Evolutionary conservation across 2,888 invertebrate genomes (phyloP).

Genomic region (Thera obeliscata): DNA sequence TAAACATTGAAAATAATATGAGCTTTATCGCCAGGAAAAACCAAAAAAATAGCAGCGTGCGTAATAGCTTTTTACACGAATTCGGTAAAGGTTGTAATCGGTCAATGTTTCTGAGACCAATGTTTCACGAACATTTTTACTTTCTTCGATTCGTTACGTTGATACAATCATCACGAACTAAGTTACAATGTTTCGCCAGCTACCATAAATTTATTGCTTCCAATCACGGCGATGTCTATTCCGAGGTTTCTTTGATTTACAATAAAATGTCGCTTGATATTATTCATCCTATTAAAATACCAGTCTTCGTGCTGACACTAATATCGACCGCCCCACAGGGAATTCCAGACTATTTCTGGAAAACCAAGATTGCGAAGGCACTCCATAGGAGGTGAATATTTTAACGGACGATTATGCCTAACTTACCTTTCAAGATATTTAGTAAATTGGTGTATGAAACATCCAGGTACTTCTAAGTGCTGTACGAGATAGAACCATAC

Average conservation of each 20-base stretch:
- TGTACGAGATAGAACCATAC: neutral
- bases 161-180: constrained; percentile 37
- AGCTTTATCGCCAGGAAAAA: neutral
- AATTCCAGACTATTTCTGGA: constrained; percentile 74
- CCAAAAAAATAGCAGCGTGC: neutral
- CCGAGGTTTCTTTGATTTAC: constrained; percentile 21
- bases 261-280: constrained; percentile 22
- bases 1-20: neutral
- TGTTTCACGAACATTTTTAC: constrained; percentile 31
- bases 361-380: constrained; percentile 63
- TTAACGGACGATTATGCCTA: neutral
- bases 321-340: constrained; percentile 56
- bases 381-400: constrained; percentile 39
- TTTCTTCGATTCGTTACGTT: constrained; percentile 44
- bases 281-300: constrained; percentile 44
- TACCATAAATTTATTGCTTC: constrained; percentile 25
- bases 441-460: neutral
- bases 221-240: constrained; percentile 26
- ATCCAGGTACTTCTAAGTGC: neutral
- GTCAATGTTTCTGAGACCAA: constrained; percentile 17
- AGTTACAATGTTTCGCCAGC: constrained; percentile 29
- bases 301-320: constrained; percentile 50
- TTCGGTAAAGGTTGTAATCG: constrained; percentile 12
- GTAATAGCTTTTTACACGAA: constrained; percentile 8
- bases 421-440: constrained; percentile 1